Evolutionary conservation across 1,140 invertebrate species (phyloP), one percentile per base, ranked within the genome.

Genomic region (Scaptodrosophila lebanonensis): DNA sequence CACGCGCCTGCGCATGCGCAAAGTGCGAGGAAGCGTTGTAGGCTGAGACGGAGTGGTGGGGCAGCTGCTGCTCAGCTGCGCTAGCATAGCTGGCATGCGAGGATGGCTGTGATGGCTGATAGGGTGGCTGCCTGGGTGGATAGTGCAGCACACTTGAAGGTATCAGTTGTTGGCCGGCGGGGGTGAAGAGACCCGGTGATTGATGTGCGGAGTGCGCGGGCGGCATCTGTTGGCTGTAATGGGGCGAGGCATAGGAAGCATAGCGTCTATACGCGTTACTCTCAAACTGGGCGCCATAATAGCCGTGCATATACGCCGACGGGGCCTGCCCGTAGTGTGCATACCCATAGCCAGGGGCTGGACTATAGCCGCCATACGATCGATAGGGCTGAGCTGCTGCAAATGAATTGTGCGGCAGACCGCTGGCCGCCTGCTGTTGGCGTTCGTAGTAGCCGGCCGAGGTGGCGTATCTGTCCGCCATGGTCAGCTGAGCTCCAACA

Each of bases 131-230:
- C 15, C 68, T 59, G 43, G 71, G 64, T 6, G 73, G 72, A 40
- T 82, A 82, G 49, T 83, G 77, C 17, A 83, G 60, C 39, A 83
- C 71, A 25, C 71, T 83, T 42, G 77, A 83, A 38, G 77, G 76
- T 39, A 83, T 59, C 29, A 83, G 51, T 35, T 83, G 77, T 38
- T 83, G 77, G 16, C 76, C 76, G 16, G 76, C 76, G 4, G 79
- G 59, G 35, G 79, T 84, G 3, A 84, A 84, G 72, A 84, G 65
- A 38, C 72, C 69, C 32, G 61, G 49, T 6, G 70, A 65, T 6
- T 51, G 49, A 11, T 59, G 63, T 11, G 30, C 59, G 8, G 25
- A 12, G 13, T 32, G 29, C 29, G 40, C 29, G 4, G 50, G 16
- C 9, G 38, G 38, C 13, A 51, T n/a, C 17, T 49, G 44, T 30